These are phyloP conservation scores for Lacerta viridis DNA, from an alignment of 2,797 vertebrate genomes.

Conservation along the genomic window DNA sequence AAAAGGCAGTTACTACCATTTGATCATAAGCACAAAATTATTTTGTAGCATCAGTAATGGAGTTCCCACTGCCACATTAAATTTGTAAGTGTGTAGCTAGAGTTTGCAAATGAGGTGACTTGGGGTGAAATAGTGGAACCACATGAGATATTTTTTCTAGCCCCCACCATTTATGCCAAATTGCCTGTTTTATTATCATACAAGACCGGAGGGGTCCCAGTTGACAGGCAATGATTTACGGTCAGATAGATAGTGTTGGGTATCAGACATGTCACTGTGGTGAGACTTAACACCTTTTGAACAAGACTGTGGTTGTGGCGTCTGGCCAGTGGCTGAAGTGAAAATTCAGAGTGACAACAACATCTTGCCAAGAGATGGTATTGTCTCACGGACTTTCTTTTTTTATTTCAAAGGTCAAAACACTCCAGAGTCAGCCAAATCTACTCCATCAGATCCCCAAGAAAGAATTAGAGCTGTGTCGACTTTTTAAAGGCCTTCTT, in stretches of 20 bases:
- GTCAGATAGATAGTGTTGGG: constrained; percentile 31
- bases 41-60: too few relatives aligned
- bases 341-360: constrained; percentile 58
- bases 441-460: constrained; percentile 58
- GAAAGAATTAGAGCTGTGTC: constrained; percentile 53
- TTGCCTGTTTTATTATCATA: constrained; percentile 25
- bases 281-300: constrained; percentile 52
- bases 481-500: constrained; percentile 30
- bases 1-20: neutral
- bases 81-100: constrained; percentile 22
- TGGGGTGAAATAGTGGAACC: constrained; percentile 9
- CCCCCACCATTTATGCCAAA: constrained; percentile 24
- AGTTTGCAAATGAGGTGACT: neutral
- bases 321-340: constrained; percentile 49
- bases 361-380: constrained; percentile 62
- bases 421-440: constrained; percentile 44
- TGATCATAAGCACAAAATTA: neutral
- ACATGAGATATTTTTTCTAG: constrained; percentile 38
- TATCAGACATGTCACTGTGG: constrained; percentile 51
- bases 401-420: constrained; percentile 68
- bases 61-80: too few relatives aligned
- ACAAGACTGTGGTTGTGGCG: constrained; percentile 56
- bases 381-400: constrained; percentile 59
- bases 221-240: constrained; percentile 58
- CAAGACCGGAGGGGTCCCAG: constrained; percentile 33